Conservation (phyloP, 1,140 invertebrate species). For the Drosophila burlai region DNA sequence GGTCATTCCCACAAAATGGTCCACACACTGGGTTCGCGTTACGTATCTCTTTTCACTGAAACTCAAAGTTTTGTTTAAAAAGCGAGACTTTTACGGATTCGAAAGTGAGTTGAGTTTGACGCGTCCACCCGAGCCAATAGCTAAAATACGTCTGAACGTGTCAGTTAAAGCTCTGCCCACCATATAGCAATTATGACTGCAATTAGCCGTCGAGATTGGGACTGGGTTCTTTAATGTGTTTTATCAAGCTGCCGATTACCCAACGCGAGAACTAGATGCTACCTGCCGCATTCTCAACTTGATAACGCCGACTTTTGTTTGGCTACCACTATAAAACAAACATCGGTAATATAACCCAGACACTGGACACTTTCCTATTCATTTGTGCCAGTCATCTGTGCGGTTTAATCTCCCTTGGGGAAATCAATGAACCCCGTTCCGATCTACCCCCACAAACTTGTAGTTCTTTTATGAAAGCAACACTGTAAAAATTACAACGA, state of each 20-base stretch:
- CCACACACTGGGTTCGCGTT: constrained; percentile 1
- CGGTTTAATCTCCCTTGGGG: constrained; percentile 5
- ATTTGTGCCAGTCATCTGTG: constrained; percentile 24
- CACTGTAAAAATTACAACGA: constrained; percentile 8
- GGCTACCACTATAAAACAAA: constrained; percentile 25
- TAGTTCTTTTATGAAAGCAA: constrained; percentile 2
- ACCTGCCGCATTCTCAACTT: constrained; percentile 24
- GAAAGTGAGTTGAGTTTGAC: constrained; percentile 1
- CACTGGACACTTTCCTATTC: neutral
- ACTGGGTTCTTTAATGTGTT: constrained; percentile 34
- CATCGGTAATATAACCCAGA: constrained; percentile 26
- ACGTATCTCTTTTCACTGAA: constrained; percentile 1
- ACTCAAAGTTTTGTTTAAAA: neutral
- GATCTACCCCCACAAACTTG: neutral
- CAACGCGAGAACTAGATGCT: constrained; percentile 44
- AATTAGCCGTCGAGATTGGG: constrained; percentile 47
- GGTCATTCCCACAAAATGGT: constrained; percentile 28
- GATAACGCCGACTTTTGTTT: constrained; percentile 5
- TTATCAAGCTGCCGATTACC: constrained; percentile 56
- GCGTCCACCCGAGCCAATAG: constrained; percentile 56
- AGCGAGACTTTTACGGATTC: neutral
- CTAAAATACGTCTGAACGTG: constrained; percentile 65
- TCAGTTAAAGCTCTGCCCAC: constrained; percentile 38
- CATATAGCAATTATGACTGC: constrained; percentile 47
- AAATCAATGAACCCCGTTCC: neutral